Conservation (phyloP, 2,888 invertebrate genomes). For the Rhamphomyia laevipes region DNA sequence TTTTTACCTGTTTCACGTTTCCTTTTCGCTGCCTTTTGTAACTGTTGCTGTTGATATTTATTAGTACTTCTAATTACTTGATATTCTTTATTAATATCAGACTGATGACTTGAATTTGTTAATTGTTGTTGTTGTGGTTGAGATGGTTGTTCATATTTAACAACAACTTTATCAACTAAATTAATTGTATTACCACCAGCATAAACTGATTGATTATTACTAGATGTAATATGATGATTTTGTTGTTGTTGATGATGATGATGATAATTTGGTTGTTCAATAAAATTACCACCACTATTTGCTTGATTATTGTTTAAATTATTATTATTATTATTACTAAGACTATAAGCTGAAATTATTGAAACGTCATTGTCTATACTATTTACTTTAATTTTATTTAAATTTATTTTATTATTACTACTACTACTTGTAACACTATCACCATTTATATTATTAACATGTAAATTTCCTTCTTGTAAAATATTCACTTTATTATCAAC, state of each 20-base stretch:
- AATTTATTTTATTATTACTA: neutral
- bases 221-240: conserved; percentile 5
- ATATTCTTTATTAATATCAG: conserved; percentile 14
- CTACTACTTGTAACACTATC: neutral
- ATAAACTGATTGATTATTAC: conserved; percentile 6
- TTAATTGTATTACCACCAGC: conserved; percentile 10
- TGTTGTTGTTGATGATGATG: conserved; percentile 1
- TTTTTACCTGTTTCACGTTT: conserved; percentile 21
- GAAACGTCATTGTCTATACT: conserved; percentile 15
- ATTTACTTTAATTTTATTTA: conserved; percentile 4
- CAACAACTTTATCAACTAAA: conserved; percentile 12
- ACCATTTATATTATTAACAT: neutral
- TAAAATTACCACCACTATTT: conserved; percentile 11
- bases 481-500: neutral
- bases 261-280: conserved; percentile 6
- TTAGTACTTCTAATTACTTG: conserved; percentile 16
- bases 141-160: conserved; percentile 10
- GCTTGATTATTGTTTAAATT: conserved; percentile 7
- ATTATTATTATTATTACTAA: neutral
- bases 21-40: conserved; percentile 15
- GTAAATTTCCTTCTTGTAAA: no score
- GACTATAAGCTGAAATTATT: conserved; percentile 14
- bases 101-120: conserved; percentile 6
- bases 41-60: conserved; percentile 15
- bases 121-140: neutral